Evolutionary conservation across 1,140 invertebrate genomes (phyloP).

Genomic region (Adoxophyes honmai): DNA sequence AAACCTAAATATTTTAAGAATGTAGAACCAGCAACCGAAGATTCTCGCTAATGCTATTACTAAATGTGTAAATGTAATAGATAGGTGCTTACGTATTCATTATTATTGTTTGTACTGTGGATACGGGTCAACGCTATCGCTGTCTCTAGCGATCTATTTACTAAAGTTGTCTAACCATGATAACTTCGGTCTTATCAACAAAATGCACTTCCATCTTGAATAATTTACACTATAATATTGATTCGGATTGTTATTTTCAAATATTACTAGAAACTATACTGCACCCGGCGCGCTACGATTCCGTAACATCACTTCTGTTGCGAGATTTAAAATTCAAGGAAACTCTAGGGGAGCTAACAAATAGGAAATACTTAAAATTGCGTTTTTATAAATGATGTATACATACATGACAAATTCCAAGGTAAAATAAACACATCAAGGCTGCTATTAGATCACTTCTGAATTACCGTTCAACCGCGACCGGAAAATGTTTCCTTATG

Average conservation of each 20-base stretch:
- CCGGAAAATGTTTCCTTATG: slow-evolving; percentile 1
- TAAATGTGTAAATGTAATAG: background rate
- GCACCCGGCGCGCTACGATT: too few relatives aligned
- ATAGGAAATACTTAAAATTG: slow-evolving; percentile 13
- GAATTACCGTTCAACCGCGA: background rate
- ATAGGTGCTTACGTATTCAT: background rate
- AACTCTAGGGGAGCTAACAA: background rate
- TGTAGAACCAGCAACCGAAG: background rate
- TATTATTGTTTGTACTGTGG: background rate
- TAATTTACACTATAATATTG: too few relatives aligned
- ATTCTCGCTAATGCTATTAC: background rate
- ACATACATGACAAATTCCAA: slow-evolving; percentile 4
- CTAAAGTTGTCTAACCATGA: background rate
- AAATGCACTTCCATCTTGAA: background rate
- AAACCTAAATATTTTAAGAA: background rate
- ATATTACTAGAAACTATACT: too few relatives aligned
- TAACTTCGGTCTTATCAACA: background rate
- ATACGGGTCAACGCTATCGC: slow-evolving; percentile 1
- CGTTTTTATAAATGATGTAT: background rate
- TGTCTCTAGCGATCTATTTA: background rate
- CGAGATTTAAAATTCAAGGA: too few relatives aligned
- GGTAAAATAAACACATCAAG: slow-evolving; percentile 9
- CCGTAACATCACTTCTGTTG: too few relatives aligned
- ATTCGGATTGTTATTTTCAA: too few relatives aligned
- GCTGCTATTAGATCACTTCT: slow-evolving; percentile 3